Evolutionary conservation across 2,113 vertebrate genomes (phyloP), one percentile per base, ranked within the genome.

Genomic region (Amazona vittata): DNA sequence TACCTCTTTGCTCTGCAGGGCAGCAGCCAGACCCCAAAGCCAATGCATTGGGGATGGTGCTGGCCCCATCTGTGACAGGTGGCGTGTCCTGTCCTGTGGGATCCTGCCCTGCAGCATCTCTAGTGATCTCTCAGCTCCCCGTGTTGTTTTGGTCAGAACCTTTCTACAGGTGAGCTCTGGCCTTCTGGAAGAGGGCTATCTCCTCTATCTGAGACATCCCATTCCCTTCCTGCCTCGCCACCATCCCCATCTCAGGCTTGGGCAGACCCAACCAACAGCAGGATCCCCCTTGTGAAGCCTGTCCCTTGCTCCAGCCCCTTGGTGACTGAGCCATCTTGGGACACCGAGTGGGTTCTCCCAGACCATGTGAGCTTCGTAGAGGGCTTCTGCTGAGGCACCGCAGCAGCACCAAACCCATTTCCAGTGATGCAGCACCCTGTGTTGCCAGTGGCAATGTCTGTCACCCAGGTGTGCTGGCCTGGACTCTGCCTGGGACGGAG

Each of bases 21-120:
- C 53, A 80, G 44, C 49, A 80, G 21, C 18, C 26, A 68, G 24
- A 12, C 29, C 14, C 20, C 18, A 43, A 41, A 73, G 33, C 0
- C 0, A 4, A 17, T 78, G 65, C 39, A 19, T 31, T 33, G 39
- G 55, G 55, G 35, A 47, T 11, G 15, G 29, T 89, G 47, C 8
- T 91, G 37, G 55, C 20, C 4, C 12, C 14, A 37, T 29, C 43
- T 53, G 17, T 50, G 39, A 28, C 60, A 67, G 43, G n/a, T 39
- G 15, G 8, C 0, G 0, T 60, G 33, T 50, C 20, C 37, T 70
- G 49, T 33, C 5, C 2, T 35, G 37, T 63, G 25, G 11, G 39
- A 60, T 82, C 15, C 11, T 31, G 6, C 29, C 12, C 26, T 53
- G 33, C 12, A 41, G 78, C 41, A 41, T 82, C 11, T 67, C 28